phyloP scores from a whole-genome alignment of 1,140 invertebrate genomes.

The Drosophila oshimai region DNA sequence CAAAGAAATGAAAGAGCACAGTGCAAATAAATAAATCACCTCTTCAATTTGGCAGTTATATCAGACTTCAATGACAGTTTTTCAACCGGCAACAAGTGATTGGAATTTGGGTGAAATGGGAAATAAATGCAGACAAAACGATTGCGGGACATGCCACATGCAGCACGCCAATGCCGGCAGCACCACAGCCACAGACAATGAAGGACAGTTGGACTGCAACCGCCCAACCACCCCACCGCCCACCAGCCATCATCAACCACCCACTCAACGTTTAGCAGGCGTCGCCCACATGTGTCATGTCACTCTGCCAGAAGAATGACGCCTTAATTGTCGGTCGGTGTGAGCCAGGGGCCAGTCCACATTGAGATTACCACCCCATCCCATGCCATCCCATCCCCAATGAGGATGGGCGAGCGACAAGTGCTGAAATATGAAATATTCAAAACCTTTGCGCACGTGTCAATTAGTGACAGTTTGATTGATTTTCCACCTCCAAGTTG shows the following conservation, averaged over 20 bases:
- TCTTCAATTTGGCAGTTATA: not conserved
- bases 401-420: constrained; percentile 44
- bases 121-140: constrained; percentile 48
- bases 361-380: not conserved
- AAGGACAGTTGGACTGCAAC: constrained; percentile 20
- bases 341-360: not conserved
- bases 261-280: constrained; percentile 34
- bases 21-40: no score
- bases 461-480: constrained; percentile 58
- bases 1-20: no score
- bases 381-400: no score
- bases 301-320: constrained; percentile 24
- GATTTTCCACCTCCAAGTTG: constrained; percentile 57
- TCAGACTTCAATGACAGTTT: not conserved
- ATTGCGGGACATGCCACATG: constrained; percentile 35
- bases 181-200: constrained; percentile 1
- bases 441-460: constrained; percentile 49
- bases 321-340: constrained; percentile 50
- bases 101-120: constrained; percentile 21
- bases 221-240: not conserved
- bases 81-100: constrained; percentile 56
- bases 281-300: constrained; percentile 54
- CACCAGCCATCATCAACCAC: not conserved
- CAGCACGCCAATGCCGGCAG: constrained; percentile 20
- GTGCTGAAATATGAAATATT: constrained; percentile 71